Percentiles rank a stretch among this genome's conserved stretches.
These are phyloP conservation scores for Hypomecis atomaria DNA, from an alignment of 2,888 invertebrate genomes.

Conservation along the genomic window DNA sequence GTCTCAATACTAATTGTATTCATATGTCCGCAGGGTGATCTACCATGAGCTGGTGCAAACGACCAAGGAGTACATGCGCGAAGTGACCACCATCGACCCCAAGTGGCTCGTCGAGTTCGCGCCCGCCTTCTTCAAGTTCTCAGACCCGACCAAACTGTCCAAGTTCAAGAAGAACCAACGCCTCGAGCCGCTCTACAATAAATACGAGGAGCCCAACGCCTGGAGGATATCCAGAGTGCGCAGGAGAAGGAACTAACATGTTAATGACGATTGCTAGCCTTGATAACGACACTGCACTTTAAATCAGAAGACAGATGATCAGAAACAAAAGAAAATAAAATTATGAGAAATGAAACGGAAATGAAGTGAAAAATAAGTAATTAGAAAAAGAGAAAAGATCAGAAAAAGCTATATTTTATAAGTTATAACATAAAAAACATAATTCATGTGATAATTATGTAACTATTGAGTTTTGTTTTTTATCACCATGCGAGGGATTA, in stretches of 20 bases:
- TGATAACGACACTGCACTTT: neutral
- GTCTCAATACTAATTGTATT: neutral
- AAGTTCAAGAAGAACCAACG: slow-evolving; percentile 99
- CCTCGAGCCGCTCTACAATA: slow-evolving; percentile 98
- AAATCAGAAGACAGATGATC: neutral
- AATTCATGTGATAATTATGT: too few species aligned
- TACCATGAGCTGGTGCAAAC: slow-evolving; percentile 99
- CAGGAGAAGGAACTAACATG: slow-evolving; percentile 90
- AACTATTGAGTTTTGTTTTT: neutral
- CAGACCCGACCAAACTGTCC: slow-evolving; percentile 98
- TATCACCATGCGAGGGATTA: neutral
- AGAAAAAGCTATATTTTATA: too few species aligned
- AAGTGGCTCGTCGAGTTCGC: slow-evolving; percentile 99
- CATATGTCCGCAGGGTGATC: slow-evolving; percentile 89
- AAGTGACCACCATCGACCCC: slow-evolving; percentile 98
- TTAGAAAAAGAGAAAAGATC: too few species aligned
- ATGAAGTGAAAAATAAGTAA: neutral
- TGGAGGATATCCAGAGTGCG: slow-evolving; percentile 99
- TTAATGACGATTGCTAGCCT: neutral
- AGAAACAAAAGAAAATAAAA: neutral
- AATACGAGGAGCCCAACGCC: slow-evolving; percentile 99
- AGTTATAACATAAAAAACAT: too few species aligned
- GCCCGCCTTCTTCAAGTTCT: slow-evolving; percentile 99
- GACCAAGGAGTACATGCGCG: slow-evolving; percentile 99
- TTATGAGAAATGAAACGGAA: too few species aligned